Base-by-base conservation (phyloP, 1,140 invertebrate species). In the Apolygus lucorum region DNA sequence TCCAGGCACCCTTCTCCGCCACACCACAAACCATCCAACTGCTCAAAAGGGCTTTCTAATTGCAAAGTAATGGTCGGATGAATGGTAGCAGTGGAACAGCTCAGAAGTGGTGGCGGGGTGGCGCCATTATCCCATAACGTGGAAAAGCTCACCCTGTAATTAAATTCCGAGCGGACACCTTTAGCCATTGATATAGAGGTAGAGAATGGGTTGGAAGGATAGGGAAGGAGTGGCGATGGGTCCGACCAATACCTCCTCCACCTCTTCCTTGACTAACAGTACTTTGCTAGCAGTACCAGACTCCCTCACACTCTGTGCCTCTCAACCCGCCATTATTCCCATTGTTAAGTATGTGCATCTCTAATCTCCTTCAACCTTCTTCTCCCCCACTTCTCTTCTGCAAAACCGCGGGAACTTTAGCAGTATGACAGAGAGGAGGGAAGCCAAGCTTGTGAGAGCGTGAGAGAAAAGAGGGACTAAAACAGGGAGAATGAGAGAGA, bases 341-440 rank as follows among this genome's bases (percentile, higher is more conserved):
- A 49, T 49, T 49, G 34, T 49, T 49, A 49, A 49, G 34, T 49
- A 49, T 49, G 34, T 49, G 34, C 34, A 49, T 49, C 34, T 49
- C 34, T 49, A 49, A 49, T 49, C 34, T 49, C 34, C 34, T 49
- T 49, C 34, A 49, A 49, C 34, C 34, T 49, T 17, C 17, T 49
- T 17, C 34, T 17, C 34, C 17, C 17, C 34, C 34, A 49, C 34
- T 17, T 49, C 17, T 17, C 8, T 49, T 17, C 34, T 11, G 34
- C 8, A 49, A 49, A 49, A 49, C 34, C 34, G 17, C 34, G 34
- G 34, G 17, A 49, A 49, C 34, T 49, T 49, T 49, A 17, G 8
- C 34, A 49, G 17, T 17, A 11, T 11, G 17, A 49, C 34, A 49
- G 34, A 49, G 34, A 49, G 8, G 17, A 17, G 8, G 8, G 34